Evolutionary conservation across 1,140 invertebrate genomes (phyloP).

Genomic region (Lepidotrigona ventralis): DNA sequence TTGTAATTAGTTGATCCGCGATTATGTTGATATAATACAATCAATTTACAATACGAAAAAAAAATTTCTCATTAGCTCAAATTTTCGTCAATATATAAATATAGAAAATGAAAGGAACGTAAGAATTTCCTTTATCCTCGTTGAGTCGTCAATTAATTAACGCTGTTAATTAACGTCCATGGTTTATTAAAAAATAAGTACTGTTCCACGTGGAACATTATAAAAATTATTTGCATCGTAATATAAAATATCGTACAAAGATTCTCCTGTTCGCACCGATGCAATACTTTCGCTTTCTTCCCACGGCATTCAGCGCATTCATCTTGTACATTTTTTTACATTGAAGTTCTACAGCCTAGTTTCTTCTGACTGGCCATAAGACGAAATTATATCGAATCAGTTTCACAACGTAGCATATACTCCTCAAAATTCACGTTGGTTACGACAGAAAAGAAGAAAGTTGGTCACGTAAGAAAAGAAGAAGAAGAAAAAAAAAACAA

Average conservation of each 20-base stretch:
- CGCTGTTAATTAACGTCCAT: neutral
- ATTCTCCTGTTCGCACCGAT: neutral
- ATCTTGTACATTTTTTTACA: neutral
- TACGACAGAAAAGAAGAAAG: neutral
- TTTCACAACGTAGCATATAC: neutral
- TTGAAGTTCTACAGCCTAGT: neutral
- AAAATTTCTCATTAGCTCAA: neutral
- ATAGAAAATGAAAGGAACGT: neutral
- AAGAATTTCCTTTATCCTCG: neutral
- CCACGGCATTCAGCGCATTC: neutral
- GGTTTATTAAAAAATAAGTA: constrained; percentile 2
- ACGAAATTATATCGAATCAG: constrained; percentile 1
- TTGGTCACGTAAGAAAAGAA: too few relatives aligned
- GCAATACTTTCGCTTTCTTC: too few relatives aligned
- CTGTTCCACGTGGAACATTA: neutral
- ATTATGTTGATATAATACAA: constrained; percentile 13
- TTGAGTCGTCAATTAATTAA: neutral
- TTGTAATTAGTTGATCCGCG: neutral
- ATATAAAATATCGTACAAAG: constrained; percentile 8
- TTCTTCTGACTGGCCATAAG: constrained; percentile 32
- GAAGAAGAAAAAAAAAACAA: neutral
- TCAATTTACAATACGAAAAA: neutral
- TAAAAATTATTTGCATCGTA: neutral
- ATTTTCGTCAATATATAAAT: neutral
- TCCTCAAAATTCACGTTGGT: neutral